phyloP scores from a whole-genome alignment of 2,113 vertebrate species.

The Pollimyrus isidori region DNA sequence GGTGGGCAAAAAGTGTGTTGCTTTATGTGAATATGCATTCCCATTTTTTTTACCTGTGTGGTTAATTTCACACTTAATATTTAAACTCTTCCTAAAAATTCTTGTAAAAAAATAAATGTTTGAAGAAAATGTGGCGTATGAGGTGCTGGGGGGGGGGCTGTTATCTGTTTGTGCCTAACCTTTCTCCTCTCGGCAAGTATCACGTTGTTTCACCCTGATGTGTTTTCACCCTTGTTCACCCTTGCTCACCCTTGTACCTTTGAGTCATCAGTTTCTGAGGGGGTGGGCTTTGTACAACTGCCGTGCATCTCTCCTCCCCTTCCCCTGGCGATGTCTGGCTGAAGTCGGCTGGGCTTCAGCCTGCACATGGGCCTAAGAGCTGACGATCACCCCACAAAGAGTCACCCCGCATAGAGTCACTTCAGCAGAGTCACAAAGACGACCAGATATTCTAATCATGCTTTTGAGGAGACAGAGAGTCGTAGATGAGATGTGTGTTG shows the following conservation, averaged over 20 bases:
- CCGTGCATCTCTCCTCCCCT: neutral
- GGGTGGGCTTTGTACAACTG: conserved; percentile 33
- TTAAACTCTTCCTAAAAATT: neutral
- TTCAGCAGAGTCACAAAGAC: neutral
- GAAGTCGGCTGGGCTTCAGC: neutral
- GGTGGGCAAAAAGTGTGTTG: neutral
- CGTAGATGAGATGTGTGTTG: neutral
- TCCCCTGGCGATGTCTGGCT: neutral
- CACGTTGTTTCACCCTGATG: conserved; percentile 46
- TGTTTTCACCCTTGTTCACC: conserved; percentile 43
- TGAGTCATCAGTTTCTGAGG: conserved; percentile 27
- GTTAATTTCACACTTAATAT: conserved; percentile 1
- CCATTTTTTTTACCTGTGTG: no score
- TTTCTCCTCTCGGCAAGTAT: conserved; percentile 44
- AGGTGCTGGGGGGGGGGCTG: conserved; percentile 10
- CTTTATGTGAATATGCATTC: neutral
- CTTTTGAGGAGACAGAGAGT: neutral
- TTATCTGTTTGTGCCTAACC: conserved; percentile 27
- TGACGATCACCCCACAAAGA: neutral
- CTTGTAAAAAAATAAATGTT: conserved; percentile 3
- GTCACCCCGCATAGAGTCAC: neutral
- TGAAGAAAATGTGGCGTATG: conserved; percentile 3
- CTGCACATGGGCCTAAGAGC: neutral
- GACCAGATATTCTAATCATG: neutral
- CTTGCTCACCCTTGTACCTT: conserved; percentile 43